Conservation (phyloP, 2,113 vertebrate species). For the Xiphophorus hellerii region DNA sequence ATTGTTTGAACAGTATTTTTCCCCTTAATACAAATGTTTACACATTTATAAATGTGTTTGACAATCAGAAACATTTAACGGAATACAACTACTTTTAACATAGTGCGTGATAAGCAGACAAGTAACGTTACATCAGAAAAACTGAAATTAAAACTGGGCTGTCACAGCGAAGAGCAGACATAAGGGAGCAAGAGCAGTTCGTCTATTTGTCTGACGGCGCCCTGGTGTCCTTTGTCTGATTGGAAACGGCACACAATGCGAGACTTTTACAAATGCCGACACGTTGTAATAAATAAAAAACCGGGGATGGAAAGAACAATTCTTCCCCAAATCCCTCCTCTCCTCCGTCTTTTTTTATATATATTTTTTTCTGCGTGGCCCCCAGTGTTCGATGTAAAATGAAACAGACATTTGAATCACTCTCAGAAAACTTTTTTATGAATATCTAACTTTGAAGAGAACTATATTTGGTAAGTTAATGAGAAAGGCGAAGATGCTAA, state of each 20-base stretch:
- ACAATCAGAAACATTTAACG: too few relatives aligned
- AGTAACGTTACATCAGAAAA: too few relatives aligned
- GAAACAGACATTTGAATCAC: slow-evolving; percentile 55
- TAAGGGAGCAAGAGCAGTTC: not conserved
- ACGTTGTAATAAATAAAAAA: not conserved
- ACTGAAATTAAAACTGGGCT: not conserved
- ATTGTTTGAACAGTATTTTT: too few relatives aligned
- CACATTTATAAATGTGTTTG: too few relatives aligned
- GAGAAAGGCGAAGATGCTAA: slow-evolving; percentile 40
- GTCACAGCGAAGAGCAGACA: not conserved
- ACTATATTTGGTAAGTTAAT: slow-evolving; percentile 61
- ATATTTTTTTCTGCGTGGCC: slow-evolving; percentile 1
- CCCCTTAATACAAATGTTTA: too few relatives aligned
- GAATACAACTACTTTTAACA: too few relatives aligned
- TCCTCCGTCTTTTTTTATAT: slow-evolving; percentile 9
- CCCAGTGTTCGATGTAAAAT: slow-evolving; percentile 29
- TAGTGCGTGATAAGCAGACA: too few relatives aligned
- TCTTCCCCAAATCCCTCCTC: slow-evolving; percentile 8
- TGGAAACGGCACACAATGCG: not conserved
- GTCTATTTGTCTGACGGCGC: slow-evolving; percentile 6
- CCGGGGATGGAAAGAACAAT: not conserved
- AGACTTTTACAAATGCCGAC: slow-evolving; percentile 17
- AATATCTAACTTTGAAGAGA: slow-evolving; percentile 50
- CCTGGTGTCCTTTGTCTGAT: slow-evolving; percentile 20
- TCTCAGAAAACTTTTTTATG: slow-evolving; percentile 45